Evolutionary conservation across 1,140 invertebrate genomes (phyloP), one percentile per base, ranked within the genome.

Genomic region (Drosophila varians): DNA sequence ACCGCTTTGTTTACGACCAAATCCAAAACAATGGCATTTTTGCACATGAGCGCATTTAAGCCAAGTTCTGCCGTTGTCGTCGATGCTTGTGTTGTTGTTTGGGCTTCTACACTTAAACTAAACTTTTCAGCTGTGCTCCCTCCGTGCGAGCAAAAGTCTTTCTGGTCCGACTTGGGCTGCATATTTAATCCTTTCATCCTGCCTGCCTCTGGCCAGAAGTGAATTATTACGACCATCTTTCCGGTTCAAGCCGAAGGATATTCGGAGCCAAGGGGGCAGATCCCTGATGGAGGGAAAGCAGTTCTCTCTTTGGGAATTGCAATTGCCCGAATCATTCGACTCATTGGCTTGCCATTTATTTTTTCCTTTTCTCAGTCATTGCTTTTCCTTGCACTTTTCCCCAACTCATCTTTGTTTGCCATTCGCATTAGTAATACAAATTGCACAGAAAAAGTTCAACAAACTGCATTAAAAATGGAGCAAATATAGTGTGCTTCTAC

Each of bases 21-120:
- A 86, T 73, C 72, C 49, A 79, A 83, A 80, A 84, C 79, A 84
- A 86, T 86, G 66, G 76, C 72, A 84, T 80, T 80, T 80, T 84
- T 80, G 62, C 79, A 86, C 80, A 80, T 84, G 79, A 86, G 58
- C 66, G 72, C 78, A 77, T 83, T 77, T 69, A 36, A 74, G 74
- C 47, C 74, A 77, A 75, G 72, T 57, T 73, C 23, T 54, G 31
- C 36, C 45, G 25, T 34, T 56, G 60, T 55, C 36, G 57, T 64
- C 31, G 46, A 38, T 48, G 46, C 36, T 7, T 4, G 21, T 42
- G 28, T 60, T 60, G 16, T 42, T 42, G 38, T 19, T 42, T 42
- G 6, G 18, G 43, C 28, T 38, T 11, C 14, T 69, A 48, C 64
- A 68, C 64, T 68, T 53, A 68, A 68, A 68, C 38, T 68, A 66